These are phyloP conservation scores for Agonopterix heracliana DNA, from an alignment of 2,888 invertebrate species.

Conservation along the genomic window DNA sequence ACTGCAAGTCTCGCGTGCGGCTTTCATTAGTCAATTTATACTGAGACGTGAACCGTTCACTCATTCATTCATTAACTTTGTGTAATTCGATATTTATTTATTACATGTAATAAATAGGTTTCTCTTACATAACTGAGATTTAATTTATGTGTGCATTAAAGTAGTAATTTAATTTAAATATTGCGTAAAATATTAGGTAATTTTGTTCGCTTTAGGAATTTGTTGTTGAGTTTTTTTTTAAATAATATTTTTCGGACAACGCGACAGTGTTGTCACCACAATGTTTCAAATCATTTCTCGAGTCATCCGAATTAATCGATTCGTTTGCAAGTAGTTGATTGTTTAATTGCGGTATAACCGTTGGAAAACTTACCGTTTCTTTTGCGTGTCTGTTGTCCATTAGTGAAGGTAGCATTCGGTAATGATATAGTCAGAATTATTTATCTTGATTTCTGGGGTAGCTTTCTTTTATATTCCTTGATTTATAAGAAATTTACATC, in stretches of 20 bases:
- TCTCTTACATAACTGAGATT: too few relatives aligned
- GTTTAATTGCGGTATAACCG: constrained; percentile 16
- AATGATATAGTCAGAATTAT: constrained; percentile 26
- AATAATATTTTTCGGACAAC: too few relatives aligned
- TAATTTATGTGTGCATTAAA: too few relatives aligned
- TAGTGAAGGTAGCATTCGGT: constrained; percentile 25
- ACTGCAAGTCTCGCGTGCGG: constrained; percentile 42
- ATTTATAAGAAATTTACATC: background rate
- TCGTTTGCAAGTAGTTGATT: constrained; percentile 16
- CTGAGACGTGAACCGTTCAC: constrained; percentile 19
- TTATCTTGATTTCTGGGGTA: constrained; percentile 21
- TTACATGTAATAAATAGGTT: too few relatives aligned
- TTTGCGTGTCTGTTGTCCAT: constrained; percentile 25
- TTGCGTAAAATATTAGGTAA: too few relatives aligned
- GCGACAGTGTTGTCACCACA: too few relatives aligned
- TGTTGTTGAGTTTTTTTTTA: too few relatives aligned
- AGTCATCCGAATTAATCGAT: background rate
- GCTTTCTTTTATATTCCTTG: constrained; percentile 15
- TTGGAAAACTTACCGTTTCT: constrained; percentile 14
- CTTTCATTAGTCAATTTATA: constrained; percentile 17
- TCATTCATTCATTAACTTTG: constrained; percentile 4
- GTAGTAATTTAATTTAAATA: too few relatives aligned
- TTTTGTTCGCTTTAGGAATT: too few relatives aligned
- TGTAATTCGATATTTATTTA: too few relatives aligned
- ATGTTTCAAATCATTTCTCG: too few relatives aligned